Base-by-base conservation (phyloP, 2,113 vertebrate genomes). In the Fregetta grallaria region DNA sequence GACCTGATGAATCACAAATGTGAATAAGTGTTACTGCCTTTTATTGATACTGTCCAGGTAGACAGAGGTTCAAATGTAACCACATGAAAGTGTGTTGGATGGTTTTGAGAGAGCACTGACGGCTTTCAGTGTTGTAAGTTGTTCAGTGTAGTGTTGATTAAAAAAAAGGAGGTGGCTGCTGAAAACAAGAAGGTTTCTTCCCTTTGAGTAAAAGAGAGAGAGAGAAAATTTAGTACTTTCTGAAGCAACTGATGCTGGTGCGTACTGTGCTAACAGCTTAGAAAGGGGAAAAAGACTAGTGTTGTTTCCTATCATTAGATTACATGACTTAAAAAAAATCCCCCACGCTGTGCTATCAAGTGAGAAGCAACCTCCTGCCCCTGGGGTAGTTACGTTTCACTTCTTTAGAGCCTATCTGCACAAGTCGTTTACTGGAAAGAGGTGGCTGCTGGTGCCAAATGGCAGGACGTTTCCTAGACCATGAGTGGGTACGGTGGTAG, bases 241-340 rank as follows among this genome's bases (percentile, higher is more conserved):
- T 86, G 83, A 89, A 86, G 66, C 0, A 0, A 19, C 73, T 74
- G 67, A 26, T 3, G 8, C 45, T 56, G 30, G 77, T 52, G 8
- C 6, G 2, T 82, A 9, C 14, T 80, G 5, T 80, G 61, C 72
- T 86, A 75, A 71, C 55, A 67, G 87, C 75, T 96, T 52, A 61
- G 89, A 92, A 87, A 94, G 92, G 96, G 92, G 52, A 47, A 91
- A 79, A 87, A 92, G 58, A 68, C 63, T 56, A 44, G 22, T 61
- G 59, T 50, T 82, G 49, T 94, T 96, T 98, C 94, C 40, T 97
- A 83, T 91, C 50, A 84, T 88, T 95, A 95, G 86, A 92, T 83
- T 79, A 68, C 53, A 30, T 47, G 78, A 85, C 44, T 82, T 92
- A 3, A 75, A 79, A 45, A 94, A 95, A 90, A 73, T 66, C 21